Evolutionary conservation across 2,797 vertebrate genomes (phyloP), one percentile per base, ranked within the genome.

Genomic region (Gobionotothen gibberifrons): DNA sequence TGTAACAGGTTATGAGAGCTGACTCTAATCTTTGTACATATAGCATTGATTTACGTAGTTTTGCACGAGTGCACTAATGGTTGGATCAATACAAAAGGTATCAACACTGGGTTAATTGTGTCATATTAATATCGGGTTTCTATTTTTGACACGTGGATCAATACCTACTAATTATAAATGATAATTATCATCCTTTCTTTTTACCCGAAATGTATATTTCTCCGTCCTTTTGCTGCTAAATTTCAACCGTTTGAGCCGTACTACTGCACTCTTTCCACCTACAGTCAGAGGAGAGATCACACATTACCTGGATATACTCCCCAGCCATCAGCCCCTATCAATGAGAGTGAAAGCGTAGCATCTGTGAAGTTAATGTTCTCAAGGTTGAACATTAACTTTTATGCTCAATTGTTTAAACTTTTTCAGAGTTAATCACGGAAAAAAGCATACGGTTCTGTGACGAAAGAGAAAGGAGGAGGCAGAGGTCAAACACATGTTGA

Each of bases 151-250:
- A 15, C 1, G 60, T 49, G 13, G 29, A 63, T 39, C n/a, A 59
- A 39, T 32, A 32, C 22, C 13, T 47, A 5, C 26, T 19, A 6
- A 48, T 14, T 60, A 3, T 46, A 29, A 12, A 44, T 32, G 32
- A 32, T 19, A 39, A 8, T 13, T 26, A 6, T 7, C 55, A 6
- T 57, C 1, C 0, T 5, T 40, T 17, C 13, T 5, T 21, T 56
- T 19, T n/a, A 11, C 5, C 17, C 11, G 7, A 13, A 55, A 36
- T 21, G 42, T 13, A 49, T 19, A 54, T 46, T 52, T 13, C 29
- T 53, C 21, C 15, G 42, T 54, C 48, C n/a, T 42, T 81, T 74
- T 59, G 19, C 59, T 57, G 49, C 29, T 14, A 22, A 48, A 64
- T 56, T 61, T 16, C 40, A 32, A 43, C 19, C 14, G 6, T 5